phyloP scores from a whole-genome alignment of 2,888 invertebrate species.

The Callinectes sapidus region DNA sequence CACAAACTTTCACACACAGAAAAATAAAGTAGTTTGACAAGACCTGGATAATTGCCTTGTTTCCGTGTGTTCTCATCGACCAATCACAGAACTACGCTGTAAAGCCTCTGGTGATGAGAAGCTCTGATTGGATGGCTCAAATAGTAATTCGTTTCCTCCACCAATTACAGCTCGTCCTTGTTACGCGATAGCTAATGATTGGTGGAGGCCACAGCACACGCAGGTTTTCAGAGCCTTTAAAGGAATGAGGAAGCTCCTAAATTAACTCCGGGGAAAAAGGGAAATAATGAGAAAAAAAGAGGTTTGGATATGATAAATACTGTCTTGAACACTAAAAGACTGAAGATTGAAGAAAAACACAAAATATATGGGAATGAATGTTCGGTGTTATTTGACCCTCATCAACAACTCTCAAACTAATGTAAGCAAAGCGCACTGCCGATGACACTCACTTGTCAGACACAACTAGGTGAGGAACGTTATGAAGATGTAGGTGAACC shows the following conservation, averaged over 20 bases:
- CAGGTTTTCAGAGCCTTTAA: background rate
- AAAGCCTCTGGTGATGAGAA: background rate
- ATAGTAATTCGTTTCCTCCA: slow-evolving; percentile 1
- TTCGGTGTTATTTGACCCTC: background rate
- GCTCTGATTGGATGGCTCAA: background rate
- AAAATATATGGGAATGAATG: background rate
- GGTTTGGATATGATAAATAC: background rate
- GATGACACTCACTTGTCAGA: background rate
- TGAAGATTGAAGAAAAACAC: no score
- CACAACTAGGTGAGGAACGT: background rate
- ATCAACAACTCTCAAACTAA: background rate
- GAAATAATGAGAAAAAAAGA: background rate
- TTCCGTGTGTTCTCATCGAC: background rate
- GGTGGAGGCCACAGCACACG: background rate
- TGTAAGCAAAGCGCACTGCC: background rate
- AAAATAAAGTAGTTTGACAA: background rate
- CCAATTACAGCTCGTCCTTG: background rate
- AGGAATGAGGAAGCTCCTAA: background rate
- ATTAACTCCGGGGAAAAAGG: background rate
- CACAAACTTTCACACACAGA: background rate
- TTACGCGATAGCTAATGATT: background rate
- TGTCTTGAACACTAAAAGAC: no score
- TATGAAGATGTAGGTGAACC: background rate
- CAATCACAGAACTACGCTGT: background rate
- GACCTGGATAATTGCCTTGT: background rate